Evolutionary conservation across 2,888 invertebrate species (phyloP).

Genomic region (Mythimna lalbum): DNA sequence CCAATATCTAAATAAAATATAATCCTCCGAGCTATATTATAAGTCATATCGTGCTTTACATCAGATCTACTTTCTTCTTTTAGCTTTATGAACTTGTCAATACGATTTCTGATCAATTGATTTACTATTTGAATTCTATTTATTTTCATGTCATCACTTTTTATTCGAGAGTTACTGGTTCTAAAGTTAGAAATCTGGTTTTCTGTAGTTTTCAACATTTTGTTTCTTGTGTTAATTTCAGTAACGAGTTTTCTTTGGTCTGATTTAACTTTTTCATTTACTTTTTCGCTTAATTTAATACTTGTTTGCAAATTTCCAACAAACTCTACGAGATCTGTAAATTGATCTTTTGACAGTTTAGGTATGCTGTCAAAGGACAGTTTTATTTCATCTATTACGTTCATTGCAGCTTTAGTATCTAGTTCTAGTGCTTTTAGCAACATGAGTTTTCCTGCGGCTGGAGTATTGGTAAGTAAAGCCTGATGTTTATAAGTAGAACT

Average conservation of each 20-base stretch:
- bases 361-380: constrained; percentile 58
- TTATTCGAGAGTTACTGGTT: constrained; percentile 1
- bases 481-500: constrained; percentile 75
- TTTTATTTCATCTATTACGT: constrained; percentile 72
- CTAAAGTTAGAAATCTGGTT: constrained; percentile 27
- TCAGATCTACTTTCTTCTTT: constrained; percentile 71
- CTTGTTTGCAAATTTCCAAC: constrained; percentile 70
- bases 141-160: constrained; percentile 67
- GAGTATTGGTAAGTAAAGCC: constrained; percentile 69
- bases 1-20: constrained; percentile 76
- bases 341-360: constrained; percentile 65
- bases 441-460: constrained; percentile 73
- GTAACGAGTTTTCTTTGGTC: constrained; percentile 34
- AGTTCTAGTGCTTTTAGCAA: constrained; percentile 77
- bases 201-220: constrained; percentile 13
- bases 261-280: constrained; percentile 35
- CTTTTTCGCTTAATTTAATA: constrained; percentile 67
- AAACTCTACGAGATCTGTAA: constrained; percentile 72
- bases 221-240: constrained; percentile 5
- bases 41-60: constrained; percentile 72
- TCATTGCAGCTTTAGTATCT: constrained; percentile 71
- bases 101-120: constrained; percentile 81
- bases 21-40: constrained; percentile 79
- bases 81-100: constrained; percentile 73
- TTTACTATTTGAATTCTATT: constrained; percentile 79